Conservation (phyloP, 2,797 vertebrate species). For the Peromyscus aztecus region DNA sequence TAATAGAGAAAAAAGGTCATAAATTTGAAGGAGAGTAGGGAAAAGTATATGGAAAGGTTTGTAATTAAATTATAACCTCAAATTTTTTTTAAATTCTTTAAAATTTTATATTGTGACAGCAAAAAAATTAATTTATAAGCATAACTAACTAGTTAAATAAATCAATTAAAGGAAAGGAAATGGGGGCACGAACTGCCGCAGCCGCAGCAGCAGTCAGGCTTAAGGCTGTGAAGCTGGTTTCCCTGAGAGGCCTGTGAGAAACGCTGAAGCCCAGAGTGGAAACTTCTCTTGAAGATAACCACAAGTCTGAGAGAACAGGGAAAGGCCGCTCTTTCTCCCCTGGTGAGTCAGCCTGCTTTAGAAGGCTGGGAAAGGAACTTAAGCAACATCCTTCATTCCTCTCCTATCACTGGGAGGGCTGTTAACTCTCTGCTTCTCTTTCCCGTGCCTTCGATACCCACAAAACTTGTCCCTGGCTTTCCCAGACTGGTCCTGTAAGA, state of each 20-base stretch:
- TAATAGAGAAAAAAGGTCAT: background rate
- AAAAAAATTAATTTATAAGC: background rate
- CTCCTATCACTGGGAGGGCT: accelerated
- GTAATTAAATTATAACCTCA: background rate
- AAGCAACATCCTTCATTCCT: background rate
- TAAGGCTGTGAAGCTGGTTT: background rate
- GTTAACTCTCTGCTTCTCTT: background rate
- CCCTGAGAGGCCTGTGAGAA: background rate
- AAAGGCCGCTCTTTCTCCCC: background rate
- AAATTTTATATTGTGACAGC: background rate
- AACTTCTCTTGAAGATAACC: background rate
- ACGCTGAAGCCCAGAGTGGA: background rate
- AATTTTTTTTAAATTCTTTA: background rate
- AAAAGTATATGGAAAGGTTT: background rate
- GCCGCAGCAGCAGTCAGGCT: too few species aligned
- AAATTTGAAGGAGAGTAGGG: background rate
- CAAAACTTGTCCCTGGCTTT: background rate
- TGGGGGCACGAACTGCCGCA: background rate
- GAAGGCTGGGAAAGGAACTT: background rate
- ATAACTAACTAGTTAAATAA: background rate
- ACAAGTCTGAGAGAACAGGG: background rate
- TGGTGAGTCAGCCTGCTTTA: background rate
- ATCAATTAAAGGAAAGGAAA: background rate
- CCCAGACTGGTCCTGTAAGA: background rate
- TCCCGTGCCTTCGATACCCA: background rate